Evolutionary conservation across 2,113 vertebrate genomes (phyloP).

Genomic region (Cyanoderma ruficeps): DNA sequence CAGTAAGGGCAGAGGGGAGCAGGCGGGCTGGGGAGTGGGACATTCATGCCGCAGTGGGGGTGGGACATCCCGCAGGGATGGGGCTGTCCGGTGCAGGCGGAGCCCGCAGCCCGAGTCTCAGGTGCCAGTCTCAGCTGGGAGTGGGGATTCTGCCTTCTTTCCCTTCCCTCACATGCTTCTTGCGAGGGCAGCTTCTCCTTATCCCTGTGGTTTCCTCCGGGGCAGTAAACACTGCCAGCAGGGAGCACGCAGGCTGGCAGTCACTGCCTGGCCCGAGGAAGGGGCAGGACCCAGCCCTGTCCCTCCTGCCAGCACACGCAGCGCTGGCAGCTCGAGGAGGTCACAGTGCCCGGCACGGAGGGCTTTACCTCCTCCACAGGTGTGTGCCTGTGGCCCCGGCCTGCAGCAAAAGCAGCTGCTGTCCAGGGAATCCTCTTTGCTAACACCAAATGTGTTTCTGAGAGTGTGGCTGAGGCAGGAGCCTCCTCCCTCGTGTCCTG

Average conservation of each 20-base stretch:
- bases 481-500: background rate
- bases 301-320: background rate
- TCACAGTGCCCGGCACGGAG: fast-evolving
- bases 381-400: background rate
- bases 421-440: fast-evolving
- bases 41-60: fast-evolving
- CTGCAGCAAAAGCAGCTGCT: background rate
- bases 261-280: fast-evolving
- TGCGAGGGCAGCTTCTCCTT: background rate
- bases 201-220: fast-evolving
- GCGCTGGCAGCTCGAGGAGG: fast-evolving
- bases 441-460: fast-evolving
- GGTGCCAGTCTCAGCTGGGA: background rate
- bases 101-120: background rate
- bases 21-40: background rate
- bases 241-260: fast-evolving
- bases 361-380: background rate
- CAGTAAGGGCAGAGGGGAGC: background rate
- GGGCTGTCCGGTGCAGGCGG: fast-evolving
- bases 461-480: fast-evolving
- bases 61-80: background rate
- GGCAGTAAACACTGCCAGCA: fast-evolving
- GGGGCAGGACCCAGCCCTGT: too few relatives aligned
- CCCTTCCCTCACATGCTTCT: fast-evolving
- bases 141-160: background rate